Evolutionary conservation across 2,888 invertebrate genomes (phyloP).

Genomic region (Rhorus exstirpatorius): DNA sequence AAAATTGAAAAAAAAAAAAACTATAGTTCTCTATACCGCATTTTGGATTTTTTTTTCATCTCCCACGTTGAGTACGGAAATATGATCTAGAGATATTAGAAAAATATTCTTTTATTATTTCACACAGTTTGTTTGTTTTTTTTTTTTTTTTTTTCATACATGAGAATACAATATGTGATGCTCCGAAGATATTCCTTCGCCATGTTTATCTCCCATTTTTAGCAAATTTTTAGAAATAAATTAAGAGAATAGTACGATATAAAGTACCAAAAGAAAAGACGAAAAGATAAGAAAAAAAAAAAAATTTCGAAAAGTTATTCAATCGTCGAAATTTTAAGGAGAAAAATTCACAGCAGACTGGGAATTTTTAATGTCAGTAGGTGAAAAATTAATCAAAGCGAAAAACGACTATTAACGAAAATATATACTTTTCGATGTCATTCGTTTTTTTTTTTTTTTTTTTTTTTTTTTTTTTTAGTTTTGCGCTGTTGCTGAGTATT

Average conservation of each 20-base stretch:
- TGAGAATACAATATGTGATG: constrained; percentile 40
- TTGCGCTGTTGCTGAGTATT: constrained; percentile 53
- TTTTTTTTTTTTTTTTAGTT: background rate
- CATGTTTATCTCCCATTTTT: constrained; percentile 19
- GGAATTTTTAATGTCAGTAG: constrained; percentile 26
- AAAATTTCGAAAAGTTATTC: background rate
- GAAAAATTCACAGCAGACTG: background rate
- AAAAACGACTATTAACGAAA: too few species aligned
- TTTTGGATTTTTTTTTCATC: background rate
- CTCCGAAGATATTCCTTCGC: constrained; percentile 38
- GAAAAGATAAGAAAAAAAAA: background rate
- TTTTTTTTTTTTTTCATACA: constrained; percentile 40
- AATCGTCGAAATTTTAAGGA: background rate
- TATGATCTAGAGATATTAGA: constrained; percentile 42
- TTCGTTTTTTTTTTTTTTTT: too few species aligned
- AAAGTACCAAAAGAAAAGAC: background rate
- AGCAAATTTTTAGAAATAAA: constrained; percentile 22
- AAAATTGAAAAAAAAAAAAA: too few species aligned
- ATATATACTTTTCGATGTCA: constrained; percentile 1
- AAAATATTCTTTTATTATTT: constrained; percentile 69
- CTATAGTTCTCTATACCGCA: too few species aligned
- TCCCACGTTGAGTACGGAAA: background rate
- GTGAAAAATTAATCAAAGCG: constrained; percentile 41
- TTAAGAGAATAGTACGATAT: constrained; percentile 17
- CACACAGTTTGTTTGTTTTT: constrained; percentile 50